These are phyloP conservation scores for Octopus sinensis DNA, from an alignment of 1,140 invertebrate genomes.

Conservation along the genomic window DNA sequence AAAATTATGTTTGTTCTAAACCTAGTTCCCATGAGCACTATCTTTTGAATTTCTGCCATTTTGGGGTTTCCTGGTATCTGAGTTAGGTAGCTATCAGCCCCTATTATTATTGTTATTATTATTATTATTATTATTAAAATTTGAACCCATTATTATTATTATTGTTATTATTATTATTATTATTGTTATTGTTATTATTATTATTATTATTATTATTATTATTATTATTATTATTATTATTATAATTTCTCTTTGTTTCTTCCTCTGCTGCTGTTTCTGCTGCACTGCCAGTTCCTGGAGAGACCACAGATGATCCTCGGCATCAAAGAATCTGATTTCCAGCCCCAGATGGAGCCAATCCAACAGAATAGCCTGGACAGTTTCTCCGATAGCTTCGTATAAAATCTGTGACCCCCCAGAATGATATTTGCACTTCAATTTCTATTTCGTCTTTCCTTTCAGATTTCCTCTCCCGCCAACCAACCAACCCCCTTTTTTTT, in stretches of 20 bases:
- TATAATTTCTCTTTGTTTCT: not conserved
- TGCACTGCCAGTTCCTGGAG: conserved; percentile 30
- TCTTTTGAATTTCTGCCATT: no score
- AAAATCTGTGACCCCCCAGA: conserved; percentile 14
- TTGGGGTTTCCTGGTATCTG: no score
- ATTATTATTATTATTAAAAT: no score
- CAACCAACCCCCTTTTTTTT: not conserved
- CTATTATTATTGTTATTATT: no score
- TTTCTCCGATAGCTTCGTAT: conserved; percentile 34
- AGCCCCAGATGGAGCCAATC: conserved; percentile 26
- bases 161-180: no score
- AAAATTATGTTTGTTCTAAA: no score
- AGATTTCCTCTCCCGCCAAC: not conserved
- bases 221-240: no score
- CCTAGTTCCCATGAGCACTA: no score
- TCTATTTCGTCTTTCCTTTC: conserved; percentile 11
- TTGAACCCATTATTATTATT: no score
- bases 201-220: no score
- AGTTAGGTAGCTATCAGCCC: no score
- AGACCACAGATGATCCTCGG: conserved; percentile 33
- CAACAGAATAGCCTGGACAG: conserved; percentile 41
- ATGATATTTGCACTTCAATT: not conserved
- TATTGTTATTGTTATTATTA: no score
- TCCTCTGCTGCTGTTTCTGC: not conserved
- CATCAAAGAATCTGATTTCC: conserved; percentile 26